Conservation (phyloP, 2,113 vertebrate genomes). For the Barnardius zonarius region DNA sequence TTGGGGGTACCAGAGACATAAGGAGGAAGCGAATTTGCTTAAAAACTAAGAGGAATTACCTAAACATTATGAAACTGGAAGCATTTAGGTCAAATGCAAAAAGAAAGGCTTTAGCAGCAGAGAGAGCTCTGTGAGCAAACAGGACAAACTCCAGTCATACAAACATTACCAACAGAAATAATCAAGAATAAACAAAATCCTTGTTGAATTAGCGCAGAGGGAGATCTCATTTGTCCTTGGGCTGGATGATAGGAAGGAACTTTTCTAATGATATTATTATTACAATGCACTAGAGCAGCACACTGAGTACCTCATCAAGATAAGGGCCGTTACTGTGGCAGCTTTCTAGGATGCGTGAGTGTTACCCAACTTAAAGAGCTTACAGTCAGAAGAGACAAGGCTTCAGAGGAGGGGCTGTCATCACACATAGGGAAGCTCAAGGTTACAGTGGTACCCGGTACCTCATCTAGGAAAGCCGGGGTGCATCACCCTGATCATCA, state of each 20-base stretch:
- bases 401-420: neutral
- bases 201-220: constrained; percentile 20
- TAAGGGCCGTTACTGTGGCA: neutral
- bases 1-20: neutral
- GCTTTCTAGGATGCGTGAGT: neutral
- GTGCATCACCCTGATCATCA: neutral
- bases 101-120: neutral
- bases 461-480: accelerated
- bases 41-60: neutral
- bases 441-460: neutral
- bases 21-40: neutral
- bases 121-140: constrained; percentile 3
- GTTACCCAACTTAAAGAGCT: neutral
- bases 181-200: constrained; percentile 32
- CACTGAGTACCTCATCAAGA: neutral
- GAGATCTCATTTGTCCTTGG: constrained; percentile 12
- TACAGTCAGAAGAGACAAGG: neutral
- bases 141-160: neutral
- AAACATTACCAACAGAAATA: neutral
- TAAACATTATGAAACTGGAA: neutral
- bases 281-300: neutral
- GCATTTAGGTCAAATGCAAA: neutral
- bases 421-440: neutral
- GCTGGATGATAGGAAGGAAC: neutral
- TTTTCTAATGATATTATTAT: neutral